Conservation (phyloP, 2,113 vertebrate genomes). For the Seriola aureovittata region DNA sequence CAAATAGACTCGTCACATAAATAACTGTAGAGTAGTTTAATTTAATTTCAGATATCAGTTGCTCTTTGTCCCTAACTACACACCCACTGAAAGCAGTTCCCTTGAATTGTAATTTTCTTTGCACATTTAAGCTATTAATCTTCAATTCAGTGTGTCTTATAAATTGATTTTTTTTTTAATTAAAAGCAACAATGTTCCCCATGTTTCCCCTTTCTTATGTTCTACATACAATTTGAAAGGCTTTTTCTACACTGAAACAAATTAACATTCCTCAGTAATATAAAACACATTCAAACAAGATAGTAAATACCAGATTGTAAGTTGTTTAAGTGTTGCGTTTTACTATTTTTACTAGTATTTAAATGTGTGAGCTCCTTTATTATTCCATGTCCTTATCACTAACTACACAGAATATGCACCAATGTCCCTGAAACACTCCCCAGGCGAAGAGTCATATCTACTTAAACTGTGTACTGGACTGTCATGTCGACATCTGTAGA, state of each 20-base stretch:
- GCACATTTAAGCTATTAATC: no score
- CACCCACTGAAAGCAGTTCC: neutral
- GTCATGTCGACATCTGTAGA: slow-evolving; percentile 3
- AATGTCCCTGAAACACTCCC: neutral
- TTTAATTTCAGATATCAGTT: neutral
- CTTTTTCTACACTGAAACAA: neutral
- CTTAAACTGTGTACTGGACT: neutral
- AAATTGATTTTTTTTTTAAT: no score
- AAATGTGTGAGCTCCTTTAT: neutral
- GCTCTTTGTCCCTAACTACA: neutral
- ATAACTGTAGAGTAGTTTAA: neutral
- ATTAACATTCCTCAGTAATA: neutral
- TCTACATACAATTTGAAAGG: neutral
- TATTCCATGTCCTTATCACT: slow-evolving; percentile 24
- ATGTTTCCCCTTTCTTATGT: neutral
- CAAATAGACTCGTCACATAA: neutral
- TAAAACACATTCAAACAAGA: neutral
- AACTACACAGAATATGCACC: neutral
- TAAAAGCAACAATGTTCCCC: no score
- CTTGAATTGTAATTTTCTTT: no score
- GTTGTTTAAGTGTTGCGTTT: neutral
- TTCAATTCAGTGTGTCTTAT: no score
- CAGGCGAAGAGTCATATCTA: neutral
- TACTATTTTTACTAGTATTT: neutral
- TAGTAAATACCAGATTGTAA: neutral